These are phyloP conservation scores for Ceratoteleas bidentatus DNA, from an alignment of 1,140 invertebrate species.

Conservation along the genomic window DNA sequence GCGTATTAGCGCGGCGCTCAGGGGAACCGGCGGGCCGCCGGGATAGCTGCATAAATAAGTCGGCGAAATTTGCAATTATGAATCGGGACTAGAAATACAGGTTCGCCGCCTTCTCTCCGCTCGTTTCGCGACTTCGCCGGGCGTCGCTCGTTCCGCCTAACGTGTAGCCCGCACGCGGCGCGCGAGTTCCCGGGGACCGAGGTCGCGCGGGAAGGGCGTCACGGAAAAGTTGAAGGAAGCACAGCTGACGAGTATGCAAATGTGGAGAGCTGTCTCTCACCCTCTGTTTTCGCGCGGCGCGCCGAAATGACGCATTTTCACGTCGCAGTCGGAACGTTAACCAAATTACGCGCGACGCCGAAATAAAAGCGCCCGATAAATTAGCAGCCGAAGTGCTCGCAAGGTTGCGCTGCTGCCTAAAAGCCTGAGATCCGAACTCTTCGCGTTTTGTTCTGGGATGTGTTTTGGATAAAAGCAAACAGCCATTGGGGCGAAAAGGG, in stretches of 20 bases:
- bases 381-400: too few species aligned
- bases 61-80: constrained; percentile 82
- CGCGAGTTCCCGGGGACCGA: constrained; percentile 49
- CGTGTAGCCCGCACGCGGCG: constrained; percentile 66
- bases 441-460: constrained; percentile 64
- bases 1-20: constrained; percentile 50
- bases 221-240: constrained; percentile 82
- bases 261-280: constrained; percentile 68
- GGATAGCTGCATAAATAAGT: constrained; percentile 80
- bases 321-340: constrained; percentile 53
- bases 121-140: constrained; percentile 43
- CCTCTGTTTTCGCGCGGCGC: constrained; percentile 58
- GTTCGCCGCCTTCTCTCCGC: constrained; percentile 69
- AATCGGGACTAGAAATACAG: constrained; percentile 81
- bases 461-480: constrained; percentile 82
- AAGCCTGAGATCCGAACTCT: constrained; percentile 70
- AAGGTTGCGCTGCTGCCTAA: constrained; percentile 74
- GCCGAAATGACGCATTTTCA: constrained; percentile 66
- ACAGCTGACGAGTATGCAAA: constrained; percentile 82
- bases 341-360: constrained; percentile 48
- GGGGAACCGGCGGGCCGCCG: constrained; percentile 39
- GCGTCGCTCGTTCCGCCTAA: constrained; percentile 47
- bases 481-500: constrained; percentile 71
- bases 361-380: constrained; percentile 15
- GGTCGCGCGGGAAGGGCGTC: constrained; percentile 68